Conservation (phyloP, 2,888 invertebrate genomes). For the Omphaloscelis lunosa region DNA sequence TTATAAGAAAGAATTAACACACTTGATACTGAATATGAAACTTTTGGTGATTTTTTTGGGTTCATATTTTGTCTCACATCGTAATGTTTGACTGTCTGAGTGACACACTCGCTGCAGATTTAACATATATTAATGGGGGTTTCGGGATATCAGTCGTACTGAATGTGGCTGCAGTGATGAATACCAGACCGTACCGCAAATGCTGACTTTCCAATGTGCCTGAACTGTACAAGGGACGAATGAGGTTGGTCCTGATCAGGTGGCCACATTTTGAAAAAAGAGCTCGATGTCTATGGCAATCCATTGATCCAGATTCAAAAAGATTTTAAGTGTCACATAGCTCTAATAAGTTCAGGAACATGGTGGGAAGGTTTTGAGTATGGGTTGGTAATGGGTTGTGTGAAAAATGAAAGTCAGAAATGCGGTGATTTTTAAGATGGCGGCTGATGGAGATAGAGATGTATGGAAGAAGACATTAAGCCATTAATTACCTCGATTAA, state of each 20-base stretch:
- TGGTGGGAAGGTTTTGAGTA: background rate
- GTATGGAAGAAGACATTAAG: background rate
- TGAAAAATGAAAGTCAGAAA: background rate
- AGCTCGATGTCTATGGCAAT: background rate
- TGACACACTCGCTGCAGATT: too few species aligned
- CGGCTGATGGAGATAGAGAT: background rate
- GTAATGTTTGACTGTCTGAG: background rate
- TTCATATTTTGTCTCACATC: too few species aligned
- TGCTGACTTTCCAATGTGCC: too few species aligned
- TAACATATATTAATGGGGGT: background rate
- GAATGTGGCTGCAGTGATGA: background rate
- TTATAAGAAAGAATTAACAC: background rate
- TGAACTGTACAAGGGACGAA: background rate
- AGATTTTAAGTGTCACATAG: background rate
- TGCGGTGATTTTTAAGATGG: too few species aligned
- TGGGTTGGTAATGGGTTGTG: background rate
- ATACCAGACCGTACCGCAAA: background rate
- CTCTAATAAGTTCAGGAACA: background rate
- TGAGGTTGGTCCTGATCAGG: background rate
- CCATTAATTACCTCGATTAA: background rate
- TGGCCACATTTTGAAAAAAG: background rate
- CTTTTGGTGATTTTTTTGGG: too few species aligned
- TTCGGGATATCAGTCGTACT: background rate
- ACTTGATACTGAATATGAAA: background rate
- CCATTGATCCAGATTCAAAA: background rate